Percentiles rank a stretch among this genome's conserved stretches.
These are phyloP conservation scores for Chymomyza amoena DNA, from an alignment of 2,888 invertebrate genomes.

Conservation along the genomic window DNA sequence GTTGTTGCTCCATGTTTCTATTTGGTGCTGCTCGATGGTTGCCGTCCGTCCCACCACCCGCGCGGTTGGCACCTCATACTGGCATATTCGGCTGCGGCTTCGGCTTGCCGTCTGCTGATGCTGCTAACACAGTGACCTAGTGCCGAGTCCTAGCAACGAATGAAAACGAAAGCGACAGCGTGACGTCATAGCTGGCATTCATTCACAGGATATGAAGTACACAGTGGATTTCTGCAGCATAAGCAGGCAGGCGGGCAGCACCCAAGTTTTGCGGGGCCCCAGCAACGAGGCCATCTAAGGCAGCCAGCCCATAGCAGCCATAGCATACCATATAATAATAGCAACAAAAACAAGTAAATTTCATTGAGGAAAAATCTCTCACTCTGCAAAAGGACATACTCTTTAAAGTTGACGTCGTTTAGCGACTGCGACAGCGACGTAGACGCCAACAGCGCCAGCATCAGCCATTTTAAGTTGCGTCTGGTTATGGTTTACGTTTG, in stretches of 20 bases:
- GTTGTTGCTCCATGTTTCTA: background rate
- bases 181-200: constrained; percentile 77
- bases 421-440: background rate
- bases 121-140: constrained; percentile 78
- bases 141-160: constrained; percentile 54
- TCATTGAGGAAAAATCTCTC: constrained; percentile 58
- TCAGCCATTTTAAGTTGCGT: constrained; percentile 55
- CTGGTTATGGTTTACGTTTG: constrained; percentile 67
- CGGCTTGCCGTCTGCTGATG: constrained; percentile 34
- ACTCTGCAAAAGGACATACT: constrained; percentile 9
- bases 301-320: background rate
- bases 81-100: background rate
- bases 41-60: background rate
- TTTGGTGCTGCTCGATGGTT: background rate
- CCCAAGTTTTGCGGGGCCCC: background rate
- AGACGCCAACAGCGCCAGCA: constrained; percentile 26
- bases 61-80: background rate
- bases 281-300: background rate
- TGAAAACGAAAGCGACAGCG: constrained; percentile 34
- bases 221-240: constrained; percentile 1
- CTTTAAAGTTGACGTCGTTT: background rate
- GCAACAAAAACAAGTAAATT: constrained; percentile 34
- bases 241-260: background rate
- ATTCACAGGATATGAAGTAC: constrained; percentile 72
- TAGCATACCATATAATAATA: background rate